Evolutionary conservation across 2,113 vertebrate species (phyloP).

Genomic region (Stegastes partitus): DNA sequence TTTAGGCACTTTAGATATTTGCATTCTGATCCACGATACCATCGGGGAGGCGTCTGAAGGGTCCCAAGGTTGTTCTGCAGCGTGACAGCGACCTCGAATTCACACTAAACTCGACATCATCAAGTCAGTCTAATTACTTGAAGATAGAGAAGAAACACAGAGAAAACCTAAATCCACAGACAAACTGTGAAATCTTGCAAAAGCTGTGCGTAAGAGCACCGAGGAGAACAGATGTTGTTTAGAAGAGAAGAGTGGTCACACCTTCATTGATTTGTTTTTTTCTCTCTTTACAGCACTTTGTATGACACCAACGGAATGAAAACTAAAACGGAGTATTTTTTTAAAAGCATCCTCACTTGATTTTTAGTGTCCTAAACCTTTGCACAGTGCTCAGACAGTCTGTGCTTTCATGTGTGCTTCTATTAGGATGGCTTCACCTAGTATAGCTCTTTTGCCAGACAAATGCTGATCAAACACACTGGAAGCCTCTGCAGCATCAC

Average conservation of each 20-base stretch:
- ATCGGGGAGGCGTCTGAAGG: not conserved
- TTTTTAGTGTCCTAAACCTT: not conserved
- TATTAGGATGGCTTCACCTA: not conserved
- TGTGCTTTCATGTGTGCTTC: not conserved
- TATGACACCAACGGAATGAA: too few species aligned
- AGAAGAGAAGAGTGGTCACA: not conserved
- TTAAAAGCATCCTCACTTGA: too few species aligned
- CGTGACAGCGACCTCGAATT: not conserved
- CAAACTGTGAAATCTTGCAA: too few species aligned
- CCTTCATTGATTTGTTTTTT: not conserved
- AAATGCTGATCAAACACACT: not conserved
- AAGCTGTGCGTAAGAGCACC: not conserved
- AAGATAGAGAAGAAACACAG: not conserved
- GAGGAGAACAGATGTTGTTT: not conserved
- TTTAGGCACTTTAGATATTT: not conserved
- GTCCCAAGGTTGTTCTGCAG: not conserved
- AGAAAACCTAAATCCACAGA: not conserved
- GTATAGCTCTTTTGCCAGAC: not conserved
- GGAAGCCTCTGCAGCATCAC: not conserved
- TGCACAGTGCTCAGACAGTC: not conserved
- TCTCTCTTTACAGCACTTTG: too few species aligned
- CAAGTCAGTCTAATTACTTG: not conserved
- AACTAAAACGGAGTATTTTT: too few species aligned
- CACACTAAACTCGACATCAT: not conserved
- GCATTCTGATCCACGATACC: not conserved